Percentiles rank a stretch among this genome's conserved stretches.
Evolutionary conservation across 2,797 vertebrate genomes (phyloP).

Genomic region (Gadopsis bispinosus): DNA sequence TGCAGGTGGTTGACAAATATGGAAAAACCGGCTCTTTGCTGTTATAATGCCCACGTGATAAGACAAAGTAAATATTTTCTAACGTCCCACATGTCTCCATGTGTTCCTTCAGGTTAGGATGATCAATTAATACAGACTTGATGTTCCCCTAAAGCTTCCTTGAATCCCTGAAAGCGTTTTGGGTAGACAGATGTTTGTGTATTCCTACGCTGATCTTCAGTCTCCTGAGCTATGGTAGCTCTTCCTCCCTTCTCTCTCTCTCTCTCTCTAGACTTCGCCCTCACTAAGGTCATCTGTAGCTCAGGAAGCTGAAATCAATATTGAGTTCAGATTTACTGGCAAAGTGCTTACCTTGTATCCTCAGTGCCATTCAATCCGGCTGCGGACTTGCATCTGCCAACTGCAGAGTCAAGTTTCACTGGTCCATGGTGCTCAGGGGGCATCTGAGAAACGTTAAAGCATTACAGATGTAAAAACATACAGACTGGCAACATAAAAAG

Average conservation of each 20-base stretch:
- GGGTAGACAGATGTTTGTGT: background rate
- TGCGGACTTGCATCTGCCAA: slow-evolving; percentile 72
- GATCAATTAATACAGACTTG: background rate
- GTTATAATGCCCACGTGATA: background rate
- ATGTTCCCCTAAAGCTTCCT: background rate
- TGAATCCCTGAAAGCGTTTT: background rate
- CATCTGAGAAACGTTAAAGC: slow-evolving; percentile 47
- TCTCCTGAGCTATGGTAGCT: slow-evolving; percentile 15
- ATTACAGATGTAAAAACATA: slow-evolving; percentile 1
- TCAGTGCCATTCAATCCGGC: slow-evolving; percentile 84
- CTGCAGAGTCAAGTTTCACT: slow-evolving; percentile 73
- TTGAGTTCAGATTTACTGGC: slow-evolving; percentile 79
- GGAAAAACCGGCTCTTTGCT: slow-evolving; percentile 1
- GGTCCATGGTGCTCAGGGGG: slow-evolving; percentile 58
- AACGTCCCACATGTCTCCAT: fast-evolving
- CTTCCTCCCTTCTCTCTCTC: background rate
- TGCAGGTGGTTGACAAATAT: background rate
- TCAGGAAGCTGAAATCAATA: slow-evolving; percentile 75
- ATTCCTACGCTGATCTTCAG: background rate
- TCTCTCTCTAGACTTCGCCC: slow-evolving; percentile 57
- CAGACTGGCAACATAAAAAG: background rate
- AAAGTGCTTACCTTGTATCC: slow-evolving; percentile 84
- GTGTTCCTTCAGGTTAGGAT: background rate
- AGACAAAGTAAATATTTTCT: background rate
- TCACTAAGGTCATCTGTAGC: slow-evolving; percentile 67